Evolutionary conservation across 2,888 invertebrate genomes (phyloP).

Genomic region (Rhingia campestris): DNA sequence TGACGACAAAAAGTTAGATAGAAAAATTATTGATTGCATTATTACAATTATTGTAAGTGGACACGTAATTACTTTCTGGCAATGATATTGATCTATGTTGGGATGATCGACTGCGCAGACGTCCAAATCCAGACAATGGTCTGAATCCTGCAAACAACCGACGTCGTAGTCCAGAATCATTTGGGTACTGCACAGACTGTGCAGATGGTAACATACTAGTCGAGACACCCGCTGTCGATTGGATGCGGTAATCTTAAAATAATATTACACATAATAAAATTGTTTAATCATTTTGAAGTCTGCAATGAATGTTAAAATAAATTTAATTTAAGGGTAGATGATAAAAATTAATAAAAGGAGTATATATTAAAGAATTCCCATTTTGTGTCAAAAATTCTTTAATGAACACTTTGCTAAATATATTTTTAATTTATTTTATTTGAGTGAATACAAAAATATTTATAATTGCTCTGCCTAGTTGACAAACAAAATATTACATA

Average conservation of each 20-base stretch:
- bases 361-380: not conserved
- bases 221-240: conserved; percentile 61
- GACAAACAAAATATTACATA: no score
- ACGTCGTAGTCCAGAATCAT: conserved; percentile 87
- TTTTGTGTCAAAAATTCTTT: no score
- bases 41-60: conserved; percentile 75
- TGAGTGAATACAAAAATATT: no score
- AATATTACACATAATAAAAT: conserved; percentile 52
- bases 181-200: conserved; percentile 75
- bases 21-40: conserved; percentile 75
- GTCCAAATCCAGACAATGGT: conserved; percentile 89
- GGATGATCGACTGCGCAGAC: conserved; percentile 86
- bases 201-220: conserved; percentile 49
- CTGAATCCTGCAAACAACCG: conserved; percentile 92
- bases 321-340: not conserved
- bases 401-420: no score
- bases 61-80: conserved; percentile 89
- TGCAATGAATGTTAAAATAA: no score
- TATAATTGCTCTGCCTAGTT: no score
- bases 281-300: conserved; percentile 19
- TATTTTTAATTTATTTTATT: no score
- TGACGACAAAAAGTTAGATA: conserved; percentile 75
- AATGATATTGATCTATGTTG: conserved; percentile 93
- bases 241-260: conserved; percentile 78
- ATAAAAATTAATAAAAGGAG: not conserved